Evolutionary conservation across 2,888 invertebrate genomes (phyloP).

Genomic region (Aplocera efformata): DNA sequence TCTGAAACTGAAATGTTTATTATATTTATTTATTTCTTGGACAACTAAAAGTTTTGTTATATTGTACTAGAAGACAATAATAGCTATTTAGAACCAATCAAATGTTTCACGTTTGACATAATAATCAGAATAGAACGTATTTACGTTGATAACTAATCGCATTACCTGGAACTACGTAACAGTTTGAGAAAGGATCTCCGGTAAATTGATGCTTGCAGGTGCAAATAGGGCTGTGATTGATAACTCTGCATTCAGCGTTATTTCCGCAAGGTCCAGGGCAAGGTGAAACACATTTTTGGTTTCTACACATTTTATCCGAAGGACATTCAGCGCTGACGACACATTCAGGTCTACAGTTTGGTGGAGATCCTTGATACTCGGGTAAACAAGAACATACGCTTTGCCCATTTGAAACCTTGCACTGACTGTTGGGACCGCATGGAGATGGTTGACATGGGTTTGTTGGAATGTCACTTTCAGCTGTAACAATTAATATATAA

Average conservation of each 20-base stretch:
- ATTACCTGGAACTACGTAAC: slow-evolving; percentile 74
- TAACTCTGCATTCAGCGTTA: slow-evolving; percentile 85
- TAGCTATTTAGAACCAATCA: neutral
- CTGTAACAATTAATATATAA: slow-evolving; percentile 36
- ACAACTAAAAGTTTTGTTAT: neutral
- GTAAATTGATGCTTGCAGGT: slow-evolving; percentile 81
- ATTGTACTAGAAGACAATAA: neutral
- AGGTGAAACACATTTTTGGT: slow-evolving; percentile 85
- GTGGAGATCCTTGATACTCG: slow-evolving; percentile 84
- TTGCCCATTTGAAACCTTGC: slow-evolving; percentile 78
- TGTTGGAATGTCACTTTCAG: slow-evolving; percentile 51
- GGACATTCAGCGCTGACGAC: slow-evolving; percentile 85
- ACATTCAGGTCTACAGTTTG: slow-evolving; percentile 87
- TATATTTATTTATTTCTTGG: too few species aligned
- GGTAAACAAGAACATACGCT: slow-evolving; percentile 87
- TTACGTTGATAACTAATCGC: neutral
- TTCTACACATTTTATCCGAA: slow-evolving; percentile 82
- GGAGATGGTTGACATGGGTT: slow-evolving; percentile 82
- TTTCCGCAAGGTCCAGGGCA: slow-evolving; percentile 87
- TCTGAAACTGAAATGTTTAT: slow-evolving; percentile 47
- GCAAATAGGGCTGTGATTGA: slow-evolving; percentile 87
- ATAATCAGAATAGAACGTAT: too few species aligned
- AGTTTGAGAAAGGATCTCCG: slow-evolving; percentile 84
- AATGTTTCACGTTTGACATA: too few species aligned
- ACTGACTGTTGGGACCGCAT: slow-evolving; percentile 83